Conservation (phyloP, 2,797 vertebrate species). For the Acestrorhynchus altus region DNA sequence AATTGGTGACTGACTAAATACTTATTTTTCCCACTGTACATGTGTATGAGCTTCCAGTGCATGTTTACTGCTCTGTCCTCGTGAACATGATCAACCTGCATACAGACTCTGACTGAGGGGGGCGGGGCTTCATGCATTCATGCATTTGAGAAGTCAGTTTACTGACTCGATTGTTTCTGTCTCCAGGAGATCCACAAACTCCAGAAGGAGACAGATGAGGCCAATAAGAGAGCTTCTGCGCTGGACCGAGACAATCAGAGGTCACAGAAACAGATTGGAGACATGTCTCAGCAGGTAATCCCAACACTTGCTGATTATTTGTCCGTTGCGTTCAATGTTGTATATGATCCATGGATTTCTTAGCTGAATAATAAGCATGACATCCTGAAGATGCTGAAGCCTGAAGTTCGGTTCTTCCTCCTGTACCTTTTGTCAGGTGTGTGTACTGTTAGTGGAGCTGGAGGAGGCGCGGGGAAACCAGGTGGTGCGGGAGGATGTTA, state of each 20-base stretch:
- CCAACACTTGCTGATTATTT: neutral
- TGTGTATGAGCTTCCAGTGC: no score
- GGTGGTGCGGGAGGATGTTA: conserved; percentile 87
- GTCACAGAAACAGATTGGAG: conserved; percentile 85
- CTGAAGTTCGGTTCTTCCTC: no score
- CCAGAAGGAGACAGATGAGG: conserved; percentile 88
- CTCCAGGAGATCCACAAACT: conserved; percentile 90
- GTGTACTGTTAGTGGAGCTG: conserved; percentile 89
- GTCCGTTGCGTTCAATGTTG: no score
- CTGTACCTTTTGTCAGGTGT: conserved; percentile 75
- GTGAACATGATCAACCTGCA: no score
- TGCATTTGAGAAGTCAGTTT: neutral
- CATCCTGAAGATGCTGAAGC: no score
- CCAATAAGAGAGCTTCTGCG: conserved; percentile 83
- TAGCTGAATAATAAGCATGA: no score
- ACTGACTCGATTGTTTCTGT: neutral
- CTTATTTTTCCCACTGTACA: no score
- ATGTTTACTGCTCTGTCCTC: no score
- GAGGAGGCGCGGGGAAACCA: conserved; percentile 90
- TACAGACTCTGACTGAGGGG: no score
- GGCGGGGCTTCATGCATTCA: no score
- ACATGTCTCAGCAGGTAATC: conserved; percentile 90
- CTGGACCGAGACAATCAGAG: conserved; percentile 88
- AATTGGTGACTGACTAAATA: no score
- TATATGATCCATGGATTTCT: no score